Conservation (phyloP, 1,140 invertebrate species). For the Choristoneura fumiferana region DNA sequence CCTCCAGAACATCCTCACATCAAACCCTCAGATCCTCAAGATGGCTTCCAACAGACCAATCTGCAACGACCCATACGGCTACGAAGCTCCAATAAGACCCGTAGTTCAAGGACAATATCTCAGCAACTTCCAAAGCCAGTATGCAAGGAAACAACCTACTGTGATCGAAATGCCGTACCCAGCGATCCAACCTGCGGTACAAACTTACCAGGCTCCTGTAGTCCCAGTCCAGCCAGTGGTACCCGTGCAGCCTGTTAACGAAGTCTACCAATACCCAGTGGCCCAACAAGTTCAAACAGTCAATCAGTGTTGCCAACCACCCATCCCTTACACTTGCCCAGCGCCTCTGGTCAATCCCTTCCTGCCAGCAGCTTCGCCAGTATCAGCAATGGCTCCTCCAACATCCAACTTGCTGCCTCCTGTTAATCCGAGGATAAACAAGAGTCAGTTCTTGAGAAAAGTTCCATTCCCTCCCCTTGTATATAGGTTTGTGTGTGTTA, state of each 20-base stretch:
- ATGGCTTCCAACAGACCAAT: background rate
- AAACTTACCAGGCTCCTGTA: no score
- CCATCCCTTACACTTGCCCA: background rate
- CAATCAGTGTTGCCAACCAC: background rate
- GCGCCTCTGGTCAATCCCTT: constrained; percentile 38
- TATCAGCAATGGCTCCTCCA: constrained; percentile 38
- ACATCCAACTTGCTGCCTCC: constrained; percentile 38
- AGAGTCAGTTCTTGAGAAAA: constrained; percentile 47
- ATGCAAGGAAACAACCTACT: no score
- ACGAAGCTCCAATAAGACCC: no score
- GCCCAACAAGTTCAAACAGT: background rate
- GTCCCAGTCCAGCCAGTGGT: background rate
- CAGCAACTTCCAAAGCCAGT: no score
- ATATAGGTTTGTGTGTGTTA: constrained; percentile 28
- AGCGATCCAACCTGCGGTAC: no score
- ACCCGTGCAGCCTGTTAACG: background rate
- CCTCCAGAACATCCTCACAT: background rate
- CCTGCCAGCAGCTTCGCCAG: constrained; percentile 47
- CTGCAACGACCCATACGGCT: background rate
- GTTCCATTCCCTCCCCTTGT: constrained; percentile 49
- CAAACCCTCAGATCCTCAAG: background rate
- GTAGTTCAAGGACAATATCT: no score
- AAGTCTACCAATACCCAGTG: background rate
- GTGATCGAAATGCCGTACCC: no score
- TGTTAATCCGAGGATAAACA: constrained; percentile 27